phyloP scores from a whole-genome alignment of 2,888 invertebrate genomes.

The Trisateles emortualis region DNA sequence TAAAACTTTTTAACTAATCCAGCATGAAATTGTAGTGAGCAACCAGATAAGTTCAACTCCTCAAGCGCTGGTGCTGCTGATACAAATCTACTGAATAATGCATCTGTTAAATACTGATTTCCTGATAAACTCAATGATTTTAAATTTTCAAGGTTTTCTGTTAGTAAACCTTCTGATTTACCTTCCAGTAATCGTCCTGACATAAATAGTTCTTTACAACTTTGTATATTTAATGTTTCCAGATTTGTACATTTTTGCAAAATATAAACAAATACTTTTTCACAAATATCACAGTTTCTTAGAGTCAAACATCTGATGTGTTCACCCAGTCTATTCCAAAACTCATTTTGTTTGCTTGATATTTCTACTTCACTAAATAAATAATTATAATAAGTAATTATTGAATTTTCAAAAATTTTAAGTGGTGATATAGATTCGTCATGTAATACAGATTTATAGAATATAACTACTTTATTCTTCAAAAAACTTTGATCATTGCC shows the following conservation, averaged over 20 bases:
- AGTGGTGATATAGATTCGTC: slow-evolving; percentile 73
- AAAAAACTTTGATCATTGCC: slow-evolving; percentile 88
- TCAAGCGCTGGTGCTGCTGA: slow-evolving; percentile 87
- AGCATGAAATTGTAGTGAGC: slow-evolving; percentile 90
- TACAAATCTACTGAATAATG: slow-evolving; percentile 89
- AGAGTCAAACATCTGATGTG: slow-evolving; percentile 85
- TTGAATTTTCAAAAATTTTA: slow-evolving; percentile 74
- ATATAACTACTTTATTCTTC: slow-evolving; percentile 82
- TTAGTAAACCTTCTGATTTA: slow-evolving; percentile 82
- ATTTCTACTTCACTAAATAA: slow-evolving; percentile 86
- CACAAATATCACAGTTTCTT: slow-evolving; percentile 88
- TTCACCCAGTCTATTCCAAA: slow-evolving; percentile 88
- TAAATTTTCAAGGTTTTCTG: slow-evolving; percentile 82
- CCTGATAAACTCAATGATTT: slow-evolving; percentile 88
- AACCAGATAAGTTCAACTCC: slow-evolving; percentile 88
- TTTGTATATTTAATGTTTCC: slow-evolving; percentile 86
- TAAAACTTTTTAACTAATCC: slow-evolving; percentile 90
- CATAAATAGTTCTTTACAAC: slow-evolving; percentile 91
- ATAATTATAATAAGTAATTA: slow-evolving; percentile 79
- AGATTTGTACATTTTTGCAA: slow-evolving; percentile 86
- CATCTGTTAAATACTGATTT: slow-evolving; percentile 91
- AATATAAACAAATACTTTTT: slow-evolving; percentile 88
- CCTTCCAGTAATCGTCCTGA: slow-evolving; percentile 89
- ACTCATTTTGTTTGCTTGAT: slow-evolving; percentile 75
- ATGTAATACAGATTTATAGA: slow-evolving; percentile 75